Base-by-base conservation (phyloP, 2,113 vertebrate species). In the Platycercus adscitus region DNA sequence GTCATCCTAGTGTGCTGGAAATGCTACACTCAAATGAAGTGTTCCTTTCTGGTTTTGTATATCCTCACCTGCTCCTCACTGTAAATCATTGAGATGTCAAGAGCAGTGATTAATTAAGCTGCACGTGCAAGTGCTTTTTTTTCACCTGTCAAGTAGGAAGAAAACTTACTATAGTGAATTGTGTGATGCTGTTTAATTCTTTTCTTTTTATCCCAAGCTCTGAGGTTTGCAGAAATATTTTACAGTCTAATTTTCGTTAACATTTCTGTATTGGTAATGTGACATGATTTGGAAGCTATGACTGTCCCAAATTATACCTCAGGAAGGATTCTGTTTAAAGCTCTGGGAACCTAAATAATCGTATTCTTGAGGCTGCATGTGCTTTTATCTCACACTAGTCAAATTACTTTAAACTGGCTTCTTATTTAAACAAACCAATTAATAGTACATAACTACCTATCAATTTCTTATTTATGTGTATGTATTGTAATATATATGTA, bases 1-100 rank as follows among this genome's bases (percentile, higher is more conserved):
- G 97, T 98, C 97, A 97, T 98, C 98, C 95, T 91, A 94, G 97
- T 96, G 97, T 98, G 97, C 98, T 98, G 97, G 97, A 98, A 98
- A 97, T 96, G 96, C 96, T 97, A 95, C 96, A 95, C 97, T 98
- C 96, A 95, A 94, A 97, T 98, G 91, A 97, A 98, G 98, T 96
- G 97, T 97, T 97, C 92, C 93, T 98, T 98, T 98, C 95, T 98
- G 98, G 98, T 98, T 98, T 98, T 98, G 96, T 99, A 97, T 98
- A 97, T 98, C 97, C 98, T 99, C 99, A 99, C 99, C 99, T 99
- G 99, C 99, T 99, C 98, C 98, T 97, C 98, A 98, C 98, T 99
- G 98, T 99, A 98, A 99, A 99, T 99, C 98, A 98, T 95, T 97
- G 98, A 98, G 97, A 98, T 92, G 98, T 99, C 98, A 99, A 99